A percentile compares a stretch with the other conserved stretches of the same genome.
phyloP scores from a whole-genome alignment of 2,888 invertebrate species.

The Machimus rusticus region DNA sequence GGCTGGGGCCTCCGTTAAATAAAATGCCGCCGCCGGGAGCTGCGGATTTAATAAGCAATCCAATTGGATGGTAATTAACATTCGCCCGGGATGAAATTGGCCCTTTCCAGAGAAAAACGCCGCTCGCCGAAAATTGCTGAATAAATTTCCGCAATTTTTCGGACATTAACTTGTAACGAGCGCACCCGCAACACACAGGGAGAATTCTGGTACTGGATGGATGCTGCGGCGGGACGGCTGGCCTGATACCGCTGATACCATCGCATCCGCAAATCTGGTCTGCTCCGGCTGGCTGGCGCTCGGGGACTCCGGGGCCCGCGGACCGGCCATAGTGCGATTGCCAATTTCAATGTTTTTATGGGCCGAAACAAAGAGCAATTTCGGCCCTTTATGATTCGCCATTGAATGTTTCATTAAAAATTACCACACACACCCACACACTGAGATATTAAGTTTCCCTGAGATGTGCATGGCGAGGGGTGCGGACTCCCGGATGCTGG shows the following conservation, averaged over 20 bases:
- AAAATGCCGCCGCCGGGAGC: background rate
- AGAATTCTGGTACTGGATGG: background rate
- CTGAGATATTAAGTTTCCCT: background rate
- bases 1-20: background rate
- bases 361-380: conserved; percentile 28
- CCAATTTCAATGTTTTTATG: conserved; percentile 37
- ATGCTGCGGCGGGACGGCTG: background rate
- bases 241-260: background rate
- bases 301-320: background rate
- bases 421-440: conserved; percentile 1
- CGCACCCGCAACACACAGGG: background rate
- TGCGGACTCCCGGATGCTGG: background rate
- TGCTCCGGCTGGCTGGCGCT: background rate
- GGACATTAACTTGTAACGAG: conserved; percentile 38
- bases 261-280: background rate
- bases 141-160: conserved; percentile 39
- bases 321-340: conserved; percentile 2
- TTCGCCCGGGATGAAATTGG: background rate
- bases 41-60: background rate
- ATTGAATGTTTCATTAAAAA: conserved; percentile 40
- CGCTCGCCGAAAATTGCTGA: conserved; percentile 15
- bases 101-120: background rate
- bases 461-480: background rate
- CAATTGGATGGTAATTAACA: background rate
- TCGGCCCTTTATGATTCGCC: conserved; percentile 36